Conservation (phyloP, 2,888 invertebrate genomes). For the Ophion costatus region DNA sequence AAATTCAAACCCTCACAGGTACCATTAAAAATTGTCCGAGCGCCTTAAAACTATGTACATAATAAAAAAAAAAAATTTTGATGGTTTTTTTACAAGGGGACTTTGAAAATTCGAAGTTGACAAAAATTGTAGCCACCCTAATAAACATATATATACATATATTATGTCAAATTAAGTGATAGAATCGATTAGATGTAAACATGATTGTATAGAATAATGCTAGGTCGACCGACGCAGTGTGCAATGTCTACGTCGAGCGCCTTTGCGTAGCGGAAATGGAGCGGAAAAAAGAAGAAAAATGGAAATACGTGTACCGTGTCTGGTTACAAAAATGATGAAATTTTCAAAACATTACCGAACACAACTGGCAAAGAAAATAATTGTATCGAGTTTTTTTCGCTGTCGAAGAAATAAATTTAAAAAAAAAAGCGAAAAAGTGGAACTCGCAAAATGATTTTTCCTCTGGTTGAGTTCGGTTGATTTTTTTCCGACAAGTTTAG, state of each 20-base stretch:
- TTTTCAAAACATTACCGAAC: conserved; percentile 15
- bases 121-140: background rate
- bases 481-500: background rate
- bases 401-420: background rate
- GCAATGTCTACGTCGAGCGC: conserved; percentile 60
- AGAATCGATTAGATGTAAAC: conserved; percentile 48
- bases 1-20: no score
- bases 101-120: no score
- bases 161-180: conserved; percentile 43
- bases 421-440: background rate
- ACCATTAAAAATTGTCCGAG: no score
- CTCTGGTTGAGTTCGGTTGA: conserved; percentile 7
- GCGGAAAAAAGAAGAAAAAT: conserved; percentile 24
- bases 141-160: conserved; percentile 44
- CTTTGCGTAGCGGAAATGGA: conserved; percentile 4
- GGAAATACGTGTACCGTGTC: background rate
- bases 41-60: no score
- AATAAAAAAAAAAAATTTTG: no score
- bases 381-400: background rate
- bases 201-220: conserved; percentile 55
- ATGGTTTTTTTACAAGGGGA: no score
- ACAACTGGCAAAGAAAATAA: background rate
- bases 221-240: conserved; percentile 61
- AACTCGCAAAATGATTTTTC: conserved; percentile 31
- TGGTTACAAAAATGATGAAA: background rate